Percentiles rank a stretch among this genome's conserved stretches.
Evolutionary conservation across 1,140 invertebrate species (phyloP).

Genomic region (Atopsyche davidsoni): DNA sequence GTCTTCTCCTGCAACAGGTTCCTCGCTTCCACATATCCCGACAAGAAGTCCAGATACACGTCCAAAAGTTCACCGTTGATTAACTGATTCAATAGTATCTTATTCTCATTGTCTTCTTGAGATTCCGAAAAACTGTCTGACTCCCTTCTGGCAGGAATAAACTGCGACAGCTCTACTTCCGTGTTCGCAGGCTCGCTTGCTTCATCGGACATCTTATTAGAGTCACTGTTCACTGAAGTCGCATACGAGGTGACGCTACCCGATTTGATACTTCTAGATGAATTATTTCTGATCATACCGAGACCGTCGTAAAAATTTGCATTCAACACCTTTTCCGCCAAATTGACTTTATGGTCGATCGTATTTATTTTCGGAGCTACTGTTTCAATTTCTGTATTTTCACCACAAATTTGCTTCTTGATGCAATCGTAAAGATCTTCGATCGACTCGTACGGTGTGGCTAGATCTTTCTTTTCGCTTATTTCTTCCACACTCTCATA

Average conservation of each 20-base stretch:
- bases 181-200: background rate
- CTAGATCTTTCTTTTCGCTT: slow-evolving; percentile 37
- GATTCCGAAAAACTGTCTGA: background rate
- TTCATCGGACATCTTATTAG: slow-evolving; percentile 13
- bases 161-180: background rate
- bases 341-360: background rate
- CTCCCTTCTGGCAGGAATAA: slow-evolving; percentile 5
- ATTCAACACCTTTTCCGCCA: too few species aligned
- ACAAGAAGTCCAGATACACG: slow-evolving; percentile 42
- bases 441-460: slow-evolving; percentile 46
- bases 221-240: slow-evolving; percentile 9
- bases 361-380: background rate
- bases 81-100: slow-evolving; percentile 43
- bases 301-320: background rate
- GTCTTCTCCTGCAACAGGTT: slow-evolving; percentile 39
- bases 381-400: slow-evolving; percentile 29
- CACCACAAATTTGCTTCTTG: slow-evolving; percentile 40
- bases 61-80: slow-evolving; percentile 46
- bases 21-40: slow-evolving; percentile 40
- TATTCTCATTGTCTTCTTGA: slow-evolving; percentile 37
- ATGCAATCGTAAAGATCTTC: slow-evolving; percentile 48
- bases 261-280: slow-evolving; percentile 13
- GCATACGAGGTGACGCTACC: slow-evolving; percentile 4
- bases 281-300: slow-evolving; percentile 2
- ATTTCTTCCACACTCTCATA: slow-evolving; percentile 41